A percentile compares a stretch with the other conserved stretches of the same genome.
These are phyloP conservation scores for Cranoglanis bouderius DNA, from an alignment of 2,113 vertebrate genomes.

Conservation along the genomic window DNA sequence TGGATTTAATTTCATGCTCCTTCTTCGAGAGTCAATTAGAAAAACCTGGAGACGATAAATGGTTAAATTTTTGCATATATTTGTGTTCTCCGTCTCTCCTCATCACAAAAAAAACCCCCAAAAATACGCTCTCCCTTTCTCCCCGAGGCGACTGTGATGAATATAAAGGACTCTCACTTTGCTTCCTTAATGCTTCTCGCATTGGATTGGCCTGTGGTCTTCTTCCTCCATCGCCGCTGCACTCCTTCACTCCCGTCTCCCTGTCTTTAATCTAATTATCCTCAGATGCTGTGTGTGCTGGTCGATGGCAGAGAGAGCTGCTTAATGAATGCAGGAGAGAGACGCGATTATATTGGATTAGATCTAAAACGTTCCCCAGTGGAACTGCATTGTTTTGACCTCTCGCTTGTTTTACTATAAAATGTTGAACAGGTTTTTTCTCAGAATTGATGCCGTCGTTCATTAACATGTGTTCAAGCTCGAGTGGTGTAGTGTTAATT, in stretches of 20 bases:
- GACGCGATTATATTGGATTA: conserved; percentile 13
- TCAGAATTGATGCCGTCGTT: background rate
- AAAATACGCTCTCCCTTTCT: background rate
- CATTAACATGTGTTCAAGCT: background rate
- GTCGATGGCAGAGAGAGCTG: background rate
- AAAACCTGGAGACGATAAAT: background rate
- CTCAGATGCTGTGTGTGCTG: background rate
- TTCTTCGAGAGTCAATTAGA: conserved; percentile 44
- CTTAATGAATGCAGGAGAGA: conserved; percentile 3
- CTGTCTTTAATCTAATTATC: conserved; percentile 36
- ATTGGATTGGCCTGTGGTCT: background rate
- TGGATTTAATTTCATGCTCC: conserved; percentile 37
- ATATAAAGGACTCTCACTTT: conserved; percentile 18
- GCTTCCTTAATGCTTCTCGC: background rate
- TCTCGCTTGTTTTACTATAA: background rate
- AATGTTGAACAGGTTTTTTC: conserved; percentile 1
- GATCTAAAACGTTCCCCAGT: conserved; percentile 10
- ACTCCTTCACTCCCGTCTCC: background rate
- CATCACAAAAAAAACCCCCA: background rate
- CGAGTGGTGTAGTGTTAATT: background rate
- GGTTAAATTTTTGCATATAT: background rate
- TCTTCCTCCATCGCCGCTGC: background rate
- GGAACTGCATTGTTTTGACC: conserved; percentile 21
- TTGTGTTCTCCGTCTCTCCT: background rate
- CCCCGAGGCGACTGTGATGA: background rate